Conservation (phyloP, 2,797 vertebrate genomes). For the Cetoscarus ocellatus region DNA sequence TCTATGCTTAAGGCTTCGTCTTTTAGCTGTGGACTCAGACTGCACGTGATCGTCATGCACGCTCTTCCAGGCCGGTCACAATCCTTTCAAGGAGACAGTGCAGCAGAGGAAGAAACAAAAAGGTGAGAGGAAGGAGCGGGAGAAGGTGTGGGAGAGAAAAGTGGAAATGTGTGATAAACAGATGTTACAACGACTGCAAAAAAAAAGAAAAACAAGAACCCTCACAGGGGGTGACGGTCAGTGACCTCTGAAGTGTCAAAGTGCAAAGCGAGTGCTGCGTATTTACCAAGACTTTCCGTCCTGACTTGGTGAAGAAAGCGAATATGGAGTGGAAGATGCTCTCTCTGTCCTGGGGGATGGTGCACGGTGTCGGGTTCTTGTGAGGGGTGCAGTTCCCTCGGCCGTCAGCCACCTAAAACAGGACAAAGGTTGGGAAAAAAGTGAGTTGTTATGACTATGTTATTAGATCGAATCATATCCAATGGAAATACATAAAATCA, state of each 20-base stretch:
- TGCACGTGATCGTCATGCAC: constrained; percentile 91
- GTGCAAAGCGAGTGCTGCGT: constrained; percentile 7
- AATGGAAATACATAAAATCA: neutral
- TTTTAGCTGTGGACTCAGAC: constrained; percentile 90
- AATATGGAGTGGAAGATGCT: constrained; percentile 99
- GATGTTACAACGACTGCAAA: constrained; percentile 47
- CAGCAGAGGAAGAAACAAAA: neutral
- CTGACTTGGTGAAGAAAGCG: constrained; percentile 97
- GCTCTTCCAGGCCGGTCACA: constrained; percentile 92
- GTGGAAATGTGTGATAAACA: constrained; percentile 47
- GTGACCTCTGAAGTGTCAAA: constrained; percentile 54
- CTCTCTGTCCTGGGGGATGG: constrained; percentile 93
- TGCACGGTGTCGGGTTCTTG: constrained; percentile 90
- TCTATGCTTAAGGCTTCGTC: constrained; percentile 92
- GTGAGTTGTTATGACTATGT: neutral
- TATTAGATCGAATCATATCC: neutral
- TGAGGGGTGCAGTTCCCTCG: constrained; percentile 93
- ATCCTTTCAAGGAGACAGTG: constrained; percentile 82
- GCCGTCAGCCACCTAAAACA: constrained; percentile 89
- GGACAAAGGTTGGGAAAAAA: neutral
- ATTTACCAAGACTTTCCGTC: constrained; percentile 96
- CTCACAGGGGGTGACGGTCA: constrained; percentile 26
- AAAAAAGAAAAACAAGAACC: constrained; percentile 13
- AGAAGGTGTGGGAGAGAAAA: constrained; percentile 18
- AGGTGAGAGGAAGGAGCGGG: neutral